Percentiles rank a stretch among this genome's conserved stretches.
phyloP scores from a whole-genome alignment of 2,797 vertebrate species.

The Jordanella pulchra region DNA sequence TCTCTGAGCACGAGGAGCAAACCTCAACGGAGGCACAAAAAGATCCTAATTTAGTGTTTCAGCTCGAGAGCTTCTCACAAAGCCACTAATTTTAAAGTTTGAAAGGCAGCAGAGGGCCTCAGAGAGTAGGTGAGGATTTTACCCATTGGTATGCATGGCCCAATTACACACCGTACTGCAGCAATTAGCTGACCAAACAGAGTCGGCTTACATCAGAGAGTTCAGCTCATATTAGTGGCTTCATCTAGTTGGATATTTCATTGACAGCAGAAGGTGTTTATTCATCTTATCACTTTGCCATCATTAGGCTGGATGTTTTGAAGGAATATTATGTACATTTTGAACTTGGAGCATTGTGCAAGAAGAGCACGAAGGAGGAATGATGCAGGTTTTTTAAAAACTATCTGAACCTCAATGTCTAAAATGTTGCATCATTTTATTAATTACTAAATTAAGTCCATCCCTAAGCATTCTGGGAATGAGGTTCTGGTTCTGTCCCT shows the following conservation, averaged over 20 bases:
- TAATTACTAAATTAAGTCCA: too few relatives aligned
- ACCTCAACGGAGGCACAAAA: background rate
- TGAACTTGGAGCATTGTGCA: background rate
- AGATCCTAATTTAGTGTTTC: slow-evolving; percentile 1
- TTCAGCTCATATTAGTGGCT: background rate
- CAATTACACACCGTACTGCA: background rate
- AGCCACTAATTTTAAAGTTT: slow-evolving; percentile 6
- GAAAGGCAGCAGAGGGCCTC: background rate
- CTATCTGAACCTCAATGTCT: too few relatives aligned
- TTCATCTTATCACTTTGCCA: background rate
- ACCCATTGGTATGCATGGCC: background rate
- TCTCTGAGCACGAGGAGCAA: background rate
- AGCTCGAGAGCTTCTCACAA: slow-evolving; percentile 8
- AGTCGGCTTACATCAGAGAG: background rate
- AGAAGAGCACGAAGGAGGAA: background rate
- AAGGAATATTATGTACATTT: background rate
- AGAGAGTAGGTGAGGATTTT: background rate
- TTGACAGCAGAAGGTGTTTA: too few relatives aligned
- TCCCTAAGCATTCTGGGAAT: too few relatives aligned
- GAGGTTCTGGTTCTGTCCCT: too few relatives aligned
- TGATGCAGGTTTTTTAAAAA: background rate
- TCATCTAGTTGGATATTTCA: background rate
- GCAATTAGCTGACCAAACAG: background rate
- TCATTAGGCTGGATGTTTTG: background rate
- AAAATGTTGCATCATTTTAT: background rate